Conservation (phyloP, 2,888 invertebrate species). For the Mellilla xanthometata region DNA sequence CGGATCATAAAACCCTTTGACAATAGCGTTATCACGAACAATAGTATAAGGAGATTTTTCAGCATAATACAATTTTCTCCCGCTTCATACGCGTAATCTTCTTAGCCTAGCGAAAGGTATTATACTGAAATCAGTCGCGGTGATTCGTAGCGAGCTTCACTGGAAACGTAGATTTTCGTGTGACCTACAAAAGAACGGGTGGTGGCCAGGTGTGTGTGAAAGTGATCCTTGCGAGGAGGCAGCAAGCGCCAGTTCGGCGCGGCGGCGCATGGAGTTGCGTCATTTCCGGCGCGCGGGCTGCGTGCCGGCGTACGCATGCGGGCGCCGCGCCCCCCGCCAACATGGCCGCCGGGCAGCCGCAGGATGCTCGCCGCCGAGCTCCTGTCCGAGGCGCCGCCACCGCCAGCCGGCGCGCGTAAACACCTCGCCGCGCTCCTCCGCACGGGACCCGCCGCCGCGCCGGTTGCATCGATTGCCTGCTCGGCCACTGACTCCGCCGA, state of each 20-base stretch:
- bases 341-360: constrained; percentile 82
- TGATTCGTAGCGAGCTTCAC: constrained; percentile 73
- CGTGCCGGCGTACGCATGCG: constrained; percentile 80
- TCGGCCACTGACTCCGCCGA: constrained; percentile 46
- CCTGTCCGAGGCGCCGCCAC: constrained; percentile 71
- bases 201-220: constrained; percentile 39
- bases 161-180: constrained; percentile 61
- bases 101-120: constrained; percentile 47
- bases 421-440: constrained; percentile 65
- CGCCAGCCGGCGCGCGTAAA: constrained; percentile 60
- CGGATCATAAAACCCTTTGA: constrained; percentile 26
- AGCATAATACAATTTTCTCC: constrained; percentile 39
- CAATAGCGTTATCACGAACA: constrained; percentile 29
- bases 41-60: constrained; percentile 31
- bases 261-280: constrained; percentile 56
- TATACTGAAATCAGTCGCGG: constrained; percentile 68
- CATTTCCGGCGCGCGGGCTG: constrained; percentile 65
- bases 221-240: constrained; percentile 50
- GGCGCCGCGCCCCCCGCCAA: constrained; percentile 79
- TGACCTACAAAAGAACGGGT: constrained; percentile 76
- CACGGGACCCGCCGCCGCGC: constrained; percentile 52
- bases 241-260: constrained; percentile 52
- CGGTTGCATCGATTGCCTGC: constrained; percentile 63
- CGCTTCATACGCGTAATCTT: constrained; percentile 44
- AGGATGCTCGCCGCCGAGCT: constrained; percentile 74